phyloP scores from a whole-genome alignment of 23 tunicate genomes.

The Ciona savignyi region DNA sequence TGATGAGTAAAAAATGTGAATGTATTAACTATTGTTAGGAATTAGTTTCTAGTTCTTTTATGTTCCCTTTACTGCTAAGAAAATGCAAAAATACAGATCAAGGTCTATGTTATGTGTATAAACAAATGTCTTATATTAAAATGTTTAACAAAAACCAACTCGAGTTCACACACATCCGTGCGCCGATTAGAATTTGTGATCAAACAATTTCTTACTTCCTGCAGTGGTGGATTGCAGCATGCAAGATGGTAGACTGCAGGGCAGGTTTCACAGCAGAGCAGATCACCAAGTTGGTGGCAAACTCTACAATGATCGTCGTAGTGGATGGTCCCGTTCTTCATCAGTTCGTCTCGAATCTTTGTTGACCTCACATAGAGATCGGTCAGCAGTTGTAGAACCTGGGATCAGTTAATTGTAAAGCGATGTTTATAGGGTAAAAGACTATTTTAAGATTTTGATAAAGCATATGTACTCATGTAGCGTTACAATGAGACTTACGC shows the following conservation, averaged over 20 bases:
- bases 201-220: conserved; percentile 41
- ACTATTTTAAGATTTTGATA: background rate
- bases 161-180: too few species aligned
- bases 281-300: conserved; percentile 83
- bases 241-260: conserved; percentile 95
- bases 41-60: too few species aligned
- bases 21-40: too few species aligned
- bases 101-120: too few species aligned
- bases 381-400: conserved; percentile 69
- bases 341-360: conserved; percentile 79
- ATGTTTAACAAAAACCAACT: background rate
- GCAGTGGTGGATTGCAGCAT: conserved; percentile 72
- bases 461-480: background rate
- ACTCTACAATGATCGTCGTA: conserved; percentile 91
- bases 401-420: too few species aligned
- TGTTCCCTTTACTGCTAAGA: too few species aligned
- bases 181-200: background rate
- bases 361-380: conserved; percentile 51
- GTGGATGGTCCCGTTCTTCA: conserved; percentile 83
- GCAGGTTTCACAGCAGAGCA: conserved; percentile 89
- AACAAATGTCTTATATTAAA: background rate
- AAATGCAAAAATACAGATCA: too few species aligned
- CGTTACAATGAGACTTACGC: background rate
- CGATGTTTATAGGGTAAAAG: too few species aligned
- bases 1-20: too few species aligned